Evolutionary conservation across 2,797 vertebrate genomes (phyloP).

Genomic region (Clarias fuscus): DNA sequence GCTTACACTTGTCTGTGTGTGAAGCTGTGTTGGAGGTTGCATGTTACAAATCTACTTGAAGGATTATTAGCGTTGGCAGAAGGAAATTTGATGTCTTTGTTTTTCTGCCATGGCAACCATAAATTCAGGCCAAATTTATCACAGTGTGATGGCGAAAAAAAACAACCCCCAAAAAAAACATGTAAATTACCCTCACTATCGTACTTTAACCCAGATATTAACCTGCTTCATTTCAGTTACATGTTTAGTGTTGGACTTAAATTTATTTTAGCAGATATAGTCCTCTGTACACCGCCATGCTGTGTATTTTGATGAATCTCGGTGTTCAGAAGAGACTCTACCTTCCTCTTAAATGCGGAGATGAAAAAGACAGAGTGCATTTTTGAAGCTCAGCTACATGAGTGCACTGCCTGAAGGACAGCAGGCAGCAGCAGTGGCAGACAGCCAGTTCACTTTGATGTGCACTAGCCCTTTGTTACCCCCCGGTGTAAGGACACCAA

Average conservation of each 20-base stretch:
- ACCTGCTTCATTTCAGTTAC: neutral
- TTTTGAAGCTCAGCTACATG: slow-evolving; percentile 33
- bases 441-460: slow-evolving; percentile 73
- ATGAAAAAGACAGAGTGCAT: slow-evolving; percentile 18
- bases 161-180: neutral
- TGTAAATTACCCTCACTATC: neutral
- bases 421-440: slow-evolving; percentile 61
- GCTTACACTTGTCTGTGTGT: neutral
- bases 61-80: neutral
- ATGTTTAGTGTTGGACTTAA: neutral
- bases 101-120: neutral
- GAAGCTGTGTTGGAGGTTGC: neutral
- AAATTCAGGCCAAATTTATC: neutral
- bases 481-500: slow-evolving; percentile 67
- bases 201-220: neutral
- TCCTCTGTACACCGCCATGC: neutral
- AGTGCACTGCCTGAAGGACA: slow-evolving; percentile 64
- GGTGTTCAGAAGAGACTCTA: neutral
- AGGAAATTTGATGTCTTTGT: neutral
- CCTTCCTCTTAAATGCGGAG: slow-evolving; percentile 32
- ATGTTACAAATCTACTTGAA: neutral
- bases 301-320: slow-evolving; percentile 9
- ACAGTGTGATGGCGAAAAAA: neutral
- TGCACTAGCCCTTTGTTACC: slow-evolving; percentile 72
- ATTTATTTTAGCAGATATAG: neutral